Conservation (phyloP, 2,797 vertebrate genomes). For the Betta splendens region DNA sequence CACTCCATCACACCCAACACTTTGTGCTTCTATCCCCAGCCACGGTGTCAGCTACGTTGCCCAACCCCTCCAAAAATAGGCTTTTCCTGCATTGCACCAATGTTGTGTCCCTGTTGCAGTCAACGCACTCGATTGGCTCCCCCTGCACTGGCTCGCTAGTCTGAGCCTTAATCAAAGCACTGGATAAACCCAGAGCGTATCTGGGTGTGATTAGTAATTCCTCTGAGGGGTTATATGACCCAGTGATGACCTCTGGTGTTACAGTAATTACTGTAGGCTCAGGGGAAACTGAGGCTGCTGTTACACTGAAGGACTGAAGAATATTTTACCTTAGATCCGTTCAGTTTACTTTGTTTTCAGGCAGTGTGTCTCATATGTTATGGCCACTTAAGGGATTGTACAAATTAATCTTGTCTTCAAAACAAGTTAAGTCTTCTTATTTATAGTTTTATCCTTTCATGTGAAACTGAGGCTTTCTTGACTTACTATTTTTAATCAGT, state of each 20-base stretch:
- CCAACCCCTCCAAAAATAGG: constrained; percentile 81
- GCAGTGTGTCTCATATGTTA: constrained; percentile 9
- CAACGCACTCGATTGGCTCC: constrained; percentile 54
- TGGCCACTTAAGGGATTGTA: background rate
- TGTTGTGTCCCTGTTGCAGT: constrained; percentile 73
- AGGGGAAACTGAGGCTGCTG: constrained; percentile 18
- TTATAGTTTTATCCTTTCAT: background rate
- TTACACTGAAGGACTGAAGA: constrained; percentile 12
- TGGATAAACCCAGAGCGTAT: constrained; percentile 53
- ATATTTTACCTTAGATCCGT: constrained; percentile 11
- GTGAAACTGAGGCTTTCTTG: background rate
- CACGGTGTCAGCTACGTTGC: constrained; percentile 68
- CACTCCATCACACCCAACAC: constrained; percentile 28
- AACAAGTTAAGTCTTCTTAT: constrained; percentile 2
- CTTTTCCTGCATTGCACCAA: constrained; percentile 83
- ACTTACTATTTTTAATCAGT: background rate
- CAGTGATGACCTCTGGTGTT: constrained; percentile 56
- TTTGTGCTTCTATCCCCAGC: constrained; percentile 51
- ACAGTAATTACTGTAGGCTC: constrained; percentile 56
- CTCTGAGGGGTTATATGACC: constrained; percentile 59
- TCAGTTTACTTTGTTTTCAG: constrained; percentile 19
- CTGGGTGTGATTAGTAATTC: constrained; percentile 63
- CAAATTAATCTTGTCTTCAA: background rate
- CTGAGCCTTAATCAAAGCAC: constrained; percentile 63
- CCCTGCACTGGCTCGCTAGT: constrained; percentile 53